These are phyloP conservation scores for Osmerus eperlanus DNA, from an alignment of 2,113 vertebrate genomes.

Conservation along the genomic window DNA sequence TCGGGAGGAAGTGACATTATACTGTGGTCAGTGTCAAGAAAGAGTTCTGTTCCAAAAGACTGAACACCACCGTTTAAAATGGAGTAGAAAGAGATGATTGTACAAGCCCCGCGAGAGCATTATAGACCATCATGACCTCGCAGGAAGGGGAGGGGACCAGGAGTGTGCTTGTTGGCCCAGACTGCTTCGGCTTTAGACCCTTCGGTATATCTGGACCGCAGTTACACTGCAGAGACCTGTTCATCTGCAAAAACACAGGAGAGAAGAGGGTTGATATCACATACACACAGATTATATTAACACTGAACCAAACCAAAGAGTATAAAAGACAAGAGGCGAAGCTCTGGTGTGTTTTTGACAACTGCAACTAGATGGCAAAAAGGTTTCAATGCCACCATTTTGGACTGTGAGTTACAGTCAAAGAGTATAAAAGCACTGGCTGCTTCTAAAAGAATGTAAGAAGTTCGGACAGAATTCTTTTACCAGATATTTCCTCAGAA, in stretches of 20 bases:
- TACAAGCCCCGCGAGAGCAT: constrained; percentile 22
- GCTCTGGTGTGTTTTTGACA: too few relatives aligned
- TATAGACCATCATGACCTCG: neutral
- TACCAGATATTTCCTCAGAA: too few relatives aligned
- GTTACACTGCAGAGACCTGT: constrained; percentile 88
- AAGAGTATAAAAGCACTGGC: too few relatives aligned
- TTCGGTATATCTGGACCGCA: constrained; percentile 1
- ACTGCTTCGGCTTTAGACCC: constrained; percentile 29
- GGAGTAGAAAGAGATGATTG: constrained; percentile 32
- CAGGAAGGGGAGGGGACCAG: constrained; percentile 34
- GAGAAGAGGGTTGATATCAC: neutral
- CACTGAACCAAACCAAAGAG: neutral
- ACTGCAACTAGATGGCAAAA: too few relatives aligned
- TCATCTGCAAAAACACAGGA: constrained; percentile 76
- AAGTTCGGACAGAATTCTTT: too few relatives aligned
- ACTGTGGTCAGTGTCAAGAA: too few relatives aligned
- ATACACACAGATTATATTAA: neutral
- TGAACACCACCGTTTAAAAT: constrained; percentile 17
- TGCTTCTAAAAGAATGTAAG: too few relatives aligned
- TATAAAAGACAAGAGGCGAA: too few relatives aligned
- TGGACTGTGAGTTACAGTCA: too few relatives aligned
- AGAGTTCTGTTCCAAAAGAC: too few relatives aligned
- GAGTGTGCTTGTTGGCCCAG: constrained; percentile 39
- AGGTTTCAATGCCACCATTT: too few relatives aligned
- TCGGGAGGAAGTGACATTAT: too few relatives aligned